These are phyloP conservation scores for Catotricha subobsoleta DNA, from an alignment of 2,888 invertebrate genomes.

Conservation along the genomic window DNA sequence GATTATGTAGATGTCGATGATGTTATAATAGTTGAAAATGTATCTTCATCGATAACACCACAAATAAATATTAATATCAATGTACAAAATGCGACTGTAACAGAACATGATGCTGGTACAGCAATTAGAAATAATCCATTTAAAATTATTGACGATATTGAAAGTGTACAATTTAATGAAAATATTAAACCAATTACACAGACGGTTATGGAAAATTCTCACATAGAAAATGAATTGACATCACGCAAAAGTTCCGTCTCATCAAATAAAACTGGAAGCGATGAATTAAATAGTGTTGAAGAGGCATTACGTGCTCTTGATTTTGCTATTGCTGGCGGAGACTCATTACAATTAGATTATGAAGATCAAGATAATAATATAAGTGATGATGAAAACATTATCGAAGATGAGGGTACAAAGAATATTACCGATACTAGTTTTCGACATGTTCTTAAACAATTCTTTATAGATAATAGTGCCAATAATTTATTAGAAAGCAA, in stretches of 20 bases:
- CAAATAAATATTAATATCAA: too few species aligned
- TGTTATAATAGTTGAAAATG: too few species aligned
- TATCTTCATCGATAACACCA: too few species aligned
- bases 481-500: conserved; percentile 7
- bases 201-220: too few species aligned
- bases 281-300: conserved; percentile 13
- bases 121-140: background rate
- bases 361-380: conserved; percentile 8
- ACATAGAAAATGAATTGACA: too few species aligned
- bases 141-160: background rate
- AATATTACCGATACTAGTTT: conserved; percentile 8
- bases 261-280: background rate
- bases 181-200: too few species aligned
- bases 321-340: conserved; percentile 13
- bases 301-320: conserved; percentile 14
- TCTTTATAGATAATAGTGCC: conserved; percentile 10
- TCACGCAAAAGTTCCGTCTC: too few species aligned
- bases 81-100: too few species aligned
- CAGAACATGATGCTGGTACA: background rate
- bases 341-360: conserved; percentile 8
- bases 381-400: conserved; percentile 5
- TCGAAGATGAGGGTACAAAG: background rate
- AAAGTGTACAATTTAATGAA: background rate
- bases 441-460: conserved; percentile 11
- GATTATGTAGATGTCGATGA: background rate